Base-by-base conservation (phyloP, 1,140 invertebrate species). In the Drosophila pseudoobscura region DNA sequence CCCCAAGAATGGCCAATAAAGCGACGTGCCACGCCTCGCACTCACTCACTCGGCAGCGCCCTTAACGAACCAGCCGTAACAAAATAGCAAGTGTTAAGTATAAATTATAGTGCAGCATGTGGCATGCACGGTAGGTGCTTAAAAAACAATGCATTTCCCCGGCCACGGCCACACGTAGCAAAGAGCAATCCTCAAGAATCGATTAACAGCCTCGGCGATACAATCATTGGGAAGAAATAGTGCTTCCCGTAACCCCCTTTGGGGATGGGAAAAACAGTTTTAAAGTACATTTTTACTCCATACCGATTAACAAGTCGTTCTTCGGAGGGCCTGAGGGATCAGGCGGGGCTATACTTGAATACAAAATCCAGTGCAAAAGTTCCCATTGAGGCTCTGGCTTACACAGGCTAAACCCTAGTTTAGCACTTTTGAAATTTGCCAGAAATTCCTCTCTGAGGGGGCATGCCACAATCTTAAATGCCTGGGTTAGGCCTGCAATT, bases 41-140 rank as follows among this genome's bases (percentile, higher is more conserved):
- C 35, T 11, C 9, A 39, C 9, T 11, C 9, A 9, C 31, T 11
- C 49, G 13, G 24, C 13, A 47, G 22, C 43, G 22, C 43, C 65
- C 54, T 58, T 57, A 50, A 66, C 65, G 57, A 76, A 75, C 73
- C 61, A 73, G 46, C n/a, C 20, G 15, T 31, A 17, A 17, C 17
- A 41, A 66, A 39, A 72, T 39, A 31, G 72, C 65, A 83, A 88
- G 75, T 79, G 82, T 78, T 87, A 87, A 87, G 83, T 88, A 87
- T 87, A 80, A 87, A 83, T 87, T 87, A 87, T 87, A 59, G 78
- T 74, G 73, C 61, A 60, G 72, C 71, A 66, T 60, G 73, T 60
- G 73, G 39, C 47, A 45, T 47, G 66, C 68, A 47, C 50, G 45
- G 72, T 64, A 72, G 73, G 45, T 50, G 65, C 60, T 78, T 65